Conservation (phyloP, 2,797 vertebrate genomes). For the Sarcoramphus papa region DNA sequence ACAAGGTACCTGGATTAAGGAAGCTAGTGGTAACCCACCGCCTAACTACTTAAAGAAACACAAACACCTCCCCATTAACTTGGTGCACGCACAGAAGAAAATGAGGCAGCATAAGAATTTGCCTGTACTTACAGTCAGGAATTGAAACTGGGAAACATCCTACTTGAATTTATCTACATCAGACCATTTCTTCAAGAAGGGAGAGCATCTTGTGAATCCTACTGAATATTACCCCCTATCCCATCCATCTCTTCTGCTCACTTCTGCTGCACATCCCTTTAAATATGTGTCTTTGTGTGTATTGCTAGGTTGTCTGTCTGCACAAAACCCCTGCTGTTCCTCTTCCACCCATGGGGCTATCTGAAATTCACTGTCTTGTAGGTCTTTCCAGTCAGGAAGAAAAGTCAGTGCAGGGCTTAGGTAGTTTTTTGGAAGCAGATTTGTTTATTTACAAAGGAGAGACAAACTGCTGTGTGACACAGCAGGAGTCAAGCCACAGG, state of each 20-base stretch:
- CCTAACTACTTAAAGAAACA: slow-evolving; percentile 26
- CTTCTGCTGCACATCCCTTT: background rate
- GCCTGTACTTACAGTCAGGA: background rate
- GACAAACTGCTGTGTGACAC: background rate
- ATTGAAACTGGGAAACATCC: background rate
- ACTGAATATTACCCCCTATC: background rate
- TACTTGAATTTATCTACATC: background rate
- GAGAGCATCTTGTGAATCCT: background rate
- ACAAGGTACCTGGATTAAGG: slow-evolving; percentile 45
- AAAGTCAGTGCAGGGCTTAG: background rate
- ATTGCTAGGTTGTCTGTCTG: background rate
- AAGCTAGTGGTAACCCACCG: slow-evolving; percentile 31
- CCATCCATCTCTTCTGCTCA: background rate
- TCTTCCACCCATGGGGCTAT: background rate
- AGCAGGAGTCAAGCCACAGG: background rate
- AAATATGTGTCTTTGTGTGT: background rate
- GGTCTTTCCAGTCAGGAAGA: background rate
- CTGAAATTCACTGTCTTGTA: background rate
- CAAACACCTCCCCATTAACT: slow-evolving; percentile 50
- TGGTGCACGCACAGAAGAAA: background rate
- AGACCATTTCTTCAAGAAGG: background rate
- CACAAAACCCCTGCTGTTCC: background rate
- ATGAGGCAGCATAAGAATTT: background rate
- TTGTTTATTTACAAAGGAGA: slow-evolving; percentile 16
- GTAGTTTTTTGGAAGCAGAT: background rate